Evolutionary conservation across 2,113 vertebrate genomes (phyloP), one percentile per base, ranked within the genome.

Genomic region (Anser cygnoides): DNA sequence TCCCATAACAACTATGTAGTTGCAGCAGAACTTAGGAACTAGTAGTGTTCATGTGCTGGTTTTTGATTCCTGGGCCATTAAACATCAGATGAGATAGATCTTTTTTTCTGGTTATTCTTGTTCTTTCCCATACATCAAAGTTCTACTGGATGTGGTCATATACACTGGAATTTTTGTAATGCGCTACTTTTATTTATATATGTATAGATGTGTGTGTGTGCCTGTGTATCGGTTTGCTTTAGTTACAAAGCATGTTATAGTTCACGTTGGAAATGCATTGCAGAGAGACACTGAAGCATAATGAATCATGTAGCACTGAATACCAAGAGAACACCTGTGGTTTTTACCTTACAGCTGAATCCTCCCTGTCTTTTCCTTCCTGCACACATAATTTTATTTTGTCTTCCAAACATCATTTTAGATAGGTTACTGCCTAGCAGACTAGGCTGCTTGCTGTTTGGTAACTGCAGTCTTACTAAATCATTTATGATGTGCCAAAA

Each of bases 401-500:
- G 76, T 73, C 67, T 93, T 87, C 84, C 75, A 94, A 80, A 84
- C n/a, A 54, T 3, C 20, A 25, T 46, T 96, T 91, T 67, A 68
- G 21, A 66, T 77, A 54, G 31, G 71, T 75, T 79, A 54, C 44
- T 90, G 18, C 78, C 2, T 7, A 78, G 54, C 16, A 54, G 39
- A 54, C 39, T 73, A 25, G 21, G 3, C 28, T 57, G 12, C 72
- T 72, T 85, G 66, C 86, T 80, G 33, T 43, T 79, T 88, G 44
- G 15, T 76, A 57, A 43, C 68, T 87, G 87, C 59, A 85, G 72
- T 55, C 52, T 57, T 92, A 90, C 82, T 94, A 91, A 96, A 93
- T 91, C 92, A 86, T 80, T 90, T 71, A 76, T 67, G 65, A 91
- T 37, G 65, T 43, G 54, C 70, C 66, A 83, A 95, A 90, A 96